phyloP scores from a whole-genome alignment of 1,140 invertebrate genomes.

The Drosophila tani region DNA sequence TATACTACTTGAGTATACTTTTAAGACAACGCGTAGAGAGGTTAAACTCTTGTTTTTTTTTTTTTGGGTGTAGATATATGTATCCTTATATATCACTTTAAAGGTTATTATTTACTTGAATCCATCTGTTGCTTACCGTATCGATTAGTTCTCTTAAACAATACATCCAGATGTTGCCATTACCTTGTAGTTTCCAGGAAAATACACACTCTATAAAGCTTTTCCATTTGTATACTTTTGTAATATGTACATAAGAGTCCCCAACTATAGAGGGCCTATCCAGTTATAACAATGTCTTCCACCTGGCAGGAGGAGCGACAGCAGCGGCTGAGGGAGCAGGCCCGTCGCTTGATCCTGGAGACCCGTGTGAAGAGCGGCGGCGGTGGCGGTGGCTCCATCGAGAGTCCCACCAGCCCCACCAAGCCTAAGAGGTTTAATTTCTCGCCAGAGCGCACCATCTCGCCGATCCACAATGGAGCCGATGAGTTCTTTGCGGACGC shows the following conservation, averaged over 20 bases:
- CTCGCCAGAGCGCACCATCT: conserved; percentile 81
- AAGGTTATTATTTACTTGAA: not conserved
- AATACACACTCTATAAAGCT: not conserved
- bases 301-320: conserved; percentile 93
- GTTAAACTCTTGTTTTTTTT: no score
- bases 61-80: no score
- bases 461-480: conserved; percentile 79
- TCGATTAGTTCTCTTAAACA: not conserved
- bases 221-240: conserved; percentile 11
- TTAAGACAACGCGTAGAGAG: no score
- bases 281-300: not conserved
- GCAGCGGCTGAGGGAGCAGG: conserved; percentile 93
- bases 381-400: conserved; percentile 38
- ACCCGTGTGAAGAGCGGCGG: conserved; percentile 89
- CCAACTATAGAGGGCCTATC: not conserved
- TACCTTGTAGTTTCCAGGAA: conserved; percentile 1
- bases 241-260: not conserved
- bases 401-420: conserved; percentile 82
- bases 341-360: conserved; percentile 94
- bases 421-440: conserved; percentile 74
- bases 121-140: not conserved
- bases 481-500: conserved; percentile 51
- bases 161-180: not conserved
- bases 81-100: not conserved
- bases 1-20: no score